These are phyloP conservation scores for Agriopis leucophaearia DNA, from an alignment of 2,888 invertebrate species.

Conservation along the genomic window DNA sequence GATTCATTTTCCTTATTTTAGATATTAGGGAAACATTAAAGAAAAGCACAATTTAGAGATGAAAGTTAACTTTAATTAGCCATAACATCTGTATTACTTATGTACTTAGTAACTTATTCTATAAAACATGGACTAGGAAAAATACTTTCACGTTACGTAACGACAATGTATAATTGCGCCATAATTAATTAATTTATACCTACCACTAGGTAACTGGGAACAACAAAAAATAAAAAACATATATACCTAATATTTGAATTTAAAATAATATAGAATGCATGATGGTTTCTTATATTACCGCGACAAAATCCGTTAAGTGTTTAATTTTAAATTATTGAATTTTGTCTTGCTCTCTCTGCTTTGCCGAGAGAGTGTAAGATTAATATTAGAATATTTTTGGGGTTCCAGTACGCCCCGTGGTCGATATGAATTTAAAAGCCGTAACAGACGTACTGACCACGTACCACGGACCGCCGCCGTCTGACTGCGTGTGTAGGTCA, in stretches of 20 bases:
- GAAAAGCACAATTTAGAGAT: constrained; percentile 57
- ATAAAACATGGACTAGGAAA: constrained; percentile 71
- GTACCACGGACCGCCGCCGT: too few species aligned
- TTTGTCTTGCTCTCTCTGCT: too few species aligned
- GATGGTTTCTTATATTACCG: too few species aligned
- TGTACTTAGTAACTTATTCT: constrained; percentile 61
- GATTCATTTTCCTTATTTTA: neutral
- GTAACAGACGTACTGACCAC: too few species aligned
- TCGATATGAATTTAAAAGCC: too few species aligned
- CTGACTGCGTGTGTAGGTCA: too few species aligned
- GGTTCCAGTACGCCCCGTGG: too few species aligned
- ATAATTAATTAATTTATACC: constrained; percentile 34
- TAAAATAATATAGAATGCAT: constrained; percentile 15
- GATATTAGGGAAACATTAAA: constrained; percentile 28
- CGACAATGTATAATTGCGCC: constrained; percentile 42
- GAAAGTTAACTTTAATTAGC: constrained; percentile 76
- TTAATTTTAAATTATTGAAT: too few species aligned
- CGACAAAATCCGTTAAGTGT: too few species aligned
- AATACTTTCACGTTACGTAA: constrained; percentile 51
- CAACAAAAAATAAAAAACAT: constrained; percentile 14
- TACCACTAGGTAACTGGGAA: constrained; percentile 46
- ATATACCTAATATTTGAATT: neutral
- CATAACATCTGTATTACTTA: constrained; percentile 70
- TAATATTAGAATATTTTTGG: too few species aligned
- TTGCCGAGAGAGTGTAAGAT: too few species aligned